A percentile compares a stretch with the other conserved stretches of the same genome.
These are phyloP conservation scores for Rapana venosa DNA, from an alignment of 2,888 invertebrate species.

Conservation along the genomic window DNA sequence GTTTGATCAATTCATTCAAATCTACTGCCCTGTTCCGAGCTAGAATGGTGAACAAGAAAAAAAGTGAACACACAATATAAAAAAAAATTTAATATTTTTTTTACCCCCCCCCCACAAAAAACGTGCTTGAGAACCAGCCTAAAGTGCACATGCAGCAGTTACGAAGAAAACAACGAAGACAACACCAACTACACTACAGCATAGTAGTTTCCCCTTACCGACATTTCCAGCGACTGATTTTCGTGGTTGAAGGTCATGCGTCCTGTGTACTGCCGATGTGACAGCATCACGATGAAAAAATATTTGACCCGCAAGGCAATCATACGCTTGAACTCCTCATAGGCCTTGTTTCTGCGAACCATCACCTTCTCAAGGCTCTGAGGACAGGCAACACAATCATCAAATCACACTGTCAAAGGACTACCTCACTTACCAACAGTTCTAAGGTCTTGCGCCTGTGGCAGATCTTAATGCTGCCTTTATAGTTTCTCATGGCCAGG, in stretches of 20 bases:
- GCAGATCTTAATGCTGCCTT: background rate
- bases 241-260: constrained; percentile 76
- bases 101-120: background rate
- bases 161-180: background rate
- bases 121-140: background rate
- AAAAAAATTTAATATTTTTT: no score
- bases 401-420: constrained; percentile 40
- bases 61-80: no score
- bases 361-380: constrained; percentile 69
- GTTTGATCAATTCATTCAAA: no score
- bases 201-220: constrained; percentile 63
- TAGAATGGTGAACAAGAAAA: no score
- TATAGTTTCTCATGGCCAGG: background rate
- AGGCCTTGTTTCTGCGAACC: constrained; percentile 65
- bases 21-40: no score
- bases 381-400: background rate
- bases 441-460: background rate
- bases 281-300: constrained; percentile 73
- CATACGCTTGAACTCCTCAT: constrained; percentile 66
- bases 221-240: constrained; percentile 73
- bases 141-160: background rate
- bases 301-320: constrained; percentile 72
- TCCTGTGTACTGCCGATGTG: constrained; percentile 74
- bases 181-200: background rate
- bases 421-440: constrained; percentile 29